Conservation (phyloP, 2,113 vertebrate genomes). For the Gasterosteus aculeatus region DNA sequence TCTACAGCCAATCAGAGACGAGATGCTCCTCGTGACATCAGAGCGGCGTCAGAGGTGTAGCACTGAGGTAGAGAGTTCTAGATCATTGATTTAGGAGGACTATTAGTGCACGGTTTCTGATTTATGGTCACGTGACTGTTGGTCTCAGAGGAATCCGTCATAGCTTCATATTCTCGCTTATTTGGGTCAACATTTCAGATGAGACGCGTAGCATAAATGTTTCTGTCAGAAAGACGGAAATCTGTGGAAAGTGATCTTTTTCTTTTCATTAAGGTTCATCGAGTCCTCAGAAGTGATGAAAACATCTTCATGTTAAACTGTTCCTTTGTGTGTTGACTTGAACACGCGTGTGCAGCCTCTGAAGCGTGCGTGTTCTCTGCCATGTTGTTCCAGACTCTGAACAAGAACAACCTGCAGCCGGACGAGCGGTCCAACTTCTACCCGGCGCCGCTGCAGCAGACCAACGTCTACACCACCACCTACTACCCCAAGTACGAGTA, state of each 20-base stretch:
- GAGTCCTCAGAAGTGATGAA: neutral
- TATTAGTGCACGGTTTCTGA: too few species aligned
- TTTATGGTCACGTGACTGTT: too few species aligned
- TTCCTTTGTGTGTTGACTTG: neutral
- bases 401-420: conserved; percentile 97
- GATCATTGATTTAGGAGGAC: too few species aligned
- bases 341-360: neutral
- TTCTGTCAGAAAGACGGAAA: neutral
- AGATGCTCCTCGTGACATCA: too few species aligned
- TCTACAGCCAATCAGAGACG: too few species aligned
- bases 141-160: too few species aligned
- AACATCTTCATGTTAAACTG: neutral
- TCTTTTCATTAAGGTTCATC: neutral
- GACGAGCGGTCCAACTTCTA: conserved; percentile 96
- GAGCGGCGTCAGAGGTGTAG: too few species aligned
- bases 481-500: conserved; percentile 98
- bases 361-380: conserved; percentile 23
- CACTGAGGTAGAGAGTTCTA: too few species aligned
- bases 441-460: conserved; percentile 89
- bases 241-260: neutral
- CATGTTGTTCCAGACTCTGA: conserved; percentile 87
- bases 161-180: too few species aligned
- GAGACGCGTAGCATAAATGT: too few species aligned
- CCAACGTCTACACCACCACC: conserved; percentile 97
- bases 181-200: too few species aligned